A percentile compares a stretch with the other conserved stretches of the same genome.
These are phyloP conservation scores for Dasypogon diadema DNA, from an alignment of 2,888 invertebrate species.

Conservation along the genomic window DNA sequence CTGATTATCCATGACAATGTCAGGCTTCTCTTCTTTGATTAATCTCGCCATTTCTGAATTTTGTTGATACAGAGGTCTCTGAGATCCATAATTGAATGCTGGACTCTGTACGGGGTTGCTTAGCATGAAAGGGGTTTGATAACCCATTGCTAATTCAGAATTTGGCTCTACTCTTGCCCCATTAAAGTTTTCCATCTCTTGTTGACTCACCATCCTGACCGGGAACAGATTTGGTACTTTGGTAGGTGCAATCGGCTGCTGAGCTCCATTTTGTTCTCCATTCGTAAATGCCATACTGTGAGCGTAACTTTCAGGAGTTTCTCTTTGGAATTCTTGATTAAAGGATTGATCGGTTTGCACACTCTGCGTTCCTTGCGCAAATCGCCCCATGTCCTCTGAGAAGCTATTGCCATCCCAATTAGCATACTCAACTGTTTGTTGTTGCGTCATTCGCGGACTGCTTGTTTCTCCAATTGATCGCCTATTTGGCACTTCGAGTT, in stretches of 20 bases:
- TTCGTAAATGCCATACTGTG: background rate
- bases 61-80: slow-evolving; percentile 8
- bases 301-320: background rate
- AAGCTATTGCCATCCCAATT: background rate
- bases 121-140: too few relatives aligned
- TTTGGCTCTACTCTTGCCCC: too few relatives aligned
- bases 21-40: background rate
- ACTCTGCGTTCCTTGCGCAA: background rate
- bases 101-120: too few relatives aligned
- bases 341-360: background rate
- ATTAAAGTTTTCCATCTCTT: background rate
- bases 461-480: background rate
- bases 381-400: too few relatives aligned
- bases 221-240: too few relatives aligned
- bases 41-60: background rate
- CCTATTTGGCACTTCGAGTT: background rate
- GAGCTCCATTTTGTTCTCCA: background rate
- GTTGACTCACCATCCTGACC: background rate
- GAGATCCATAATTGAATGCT: too few relatives aligned
- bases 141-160: too few relatives aligned
- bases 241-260: background rate
- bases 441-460: background rate
- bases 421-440: background rate
- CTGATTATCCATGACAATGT: slow-evolving; percentile 10
- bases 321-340: background rate